These are phyloP conservation scores for Nomada flava DNA, from an alignment of 2,888 invertebrate species.

Conservation along the genomic window DNA sequence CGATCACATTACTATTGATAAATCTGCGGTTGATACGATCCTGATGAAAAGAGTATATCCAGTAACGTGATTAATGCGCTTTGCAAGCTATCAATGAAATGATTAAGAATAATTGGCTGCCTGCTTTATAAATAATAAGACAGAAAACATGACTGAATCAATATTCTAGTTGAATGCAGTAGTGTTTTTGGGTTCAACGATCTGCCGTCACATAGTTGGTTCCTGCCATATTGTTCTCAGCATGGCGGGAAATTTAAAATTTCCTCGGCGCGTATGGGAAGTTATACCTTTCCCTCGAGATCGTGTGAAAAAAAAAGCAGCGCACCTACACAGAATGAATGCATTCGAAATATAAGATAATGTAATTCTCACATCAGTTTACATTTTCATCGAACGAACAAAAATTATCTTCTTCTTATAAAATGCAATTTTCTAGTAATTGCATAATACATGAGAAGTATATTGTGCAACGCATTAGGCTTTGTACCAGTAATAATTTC, in stretches of 20 bases:
- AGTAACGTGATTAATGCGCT: neutral
- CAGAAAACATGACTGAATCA: conserved; percentile 3
- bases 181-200: conserved; percentile 77
- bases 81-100: neutral
- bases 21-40: conserved; percentile 14
- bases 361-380: neutral
- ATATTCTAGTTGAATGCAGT: conserved; percentile 62
- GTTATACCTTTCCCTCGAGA: neutral
- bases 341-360: neutral
- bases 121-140: neutral
- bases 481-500: conserved; percentile 39
- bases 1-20: neutral
- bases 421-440: conserved; percentile 27
- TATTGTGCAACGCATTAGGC: conserved; percentile 29
- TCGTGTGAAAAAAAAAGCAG: neutral
- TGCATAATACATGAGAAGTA: conserved; percentile 49
- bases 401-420: conserved; percentile 15
- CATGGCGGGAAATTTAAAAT: conserved; percentile 61
- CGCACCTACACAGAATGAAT: neutral
- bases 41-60: conserved; percentile 31
- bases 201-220: conserved; percentile 75
- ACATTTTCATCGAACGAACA: neutral
- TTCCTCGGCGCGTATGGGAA: neutral
- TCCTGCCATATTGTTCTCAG: conserved; percentile 73
- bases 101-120: conserved; percentile 6